Evolutionary conservation across 2,888 invertebrate genomes (phyloP).

Genomic region (Meiosimyza decipiens): DNA sequence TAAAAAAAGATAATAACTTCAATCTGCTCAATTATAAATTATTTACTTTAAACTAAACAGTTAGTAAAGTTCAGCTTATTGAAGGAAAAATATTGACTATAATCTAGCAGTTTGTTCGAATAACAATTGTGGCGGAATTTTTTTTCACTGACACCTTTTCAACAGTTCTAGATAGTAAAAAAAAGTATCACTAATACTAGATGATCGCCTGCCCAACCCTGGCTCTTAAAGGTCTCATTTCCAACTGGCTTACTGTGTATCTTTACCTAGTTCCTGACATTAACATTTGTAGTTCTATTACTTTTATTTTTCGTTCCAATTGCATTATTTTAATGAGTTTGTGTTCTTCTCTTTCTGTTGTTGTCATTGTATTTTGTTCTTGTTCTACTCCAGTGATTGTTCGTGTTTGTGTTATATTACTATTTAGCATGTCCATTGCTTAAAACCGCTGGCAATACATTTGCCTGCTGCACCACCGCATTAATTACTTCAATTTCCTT

Average conservation of each 20-base stretch:
- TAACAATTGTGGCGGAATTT: not conserved
- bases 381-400: conserved; percentile 3
- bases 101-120: too few relatives aligned
- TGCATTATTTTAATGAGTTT: conserved; percentile 18
- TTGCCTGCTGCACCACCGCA: conserved; percentile 66
- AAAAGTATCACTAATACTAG: too few relatives aligned
- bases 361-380: conserved; percentile 19
- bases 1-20: too few relatives aligned
- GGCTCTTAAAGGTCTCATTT: too few relatives aligned
- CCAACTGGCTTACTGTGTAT: too few relatives aligned
- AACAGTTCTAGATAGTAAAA: not conserved
- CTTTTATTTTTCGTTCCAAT: not conserved
- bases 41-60: too few relatives aligned
- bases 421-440: conserved; percentile 68
- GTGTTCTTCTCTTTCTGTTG: conserved; percentile 26
- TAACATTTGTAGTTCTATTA: conserved; percentile 14
- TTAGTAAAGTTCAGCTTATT: too few relatives aligned
- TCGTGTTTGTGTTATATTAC: conserved; percentile 43
- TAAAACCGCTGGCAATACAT: conserved; percentile 65
- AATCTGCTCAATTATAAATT: too few relatives aligned
- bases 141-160: not conserved
- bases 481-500: conserved; percentile 67
- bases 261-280: not conserved
- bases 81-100: too few relatives aligned
- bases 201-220: too few relatives aligned